Conservation (phyloP, 2,113 vertebrate species). For the Neodon shergylaensis region DNA sequence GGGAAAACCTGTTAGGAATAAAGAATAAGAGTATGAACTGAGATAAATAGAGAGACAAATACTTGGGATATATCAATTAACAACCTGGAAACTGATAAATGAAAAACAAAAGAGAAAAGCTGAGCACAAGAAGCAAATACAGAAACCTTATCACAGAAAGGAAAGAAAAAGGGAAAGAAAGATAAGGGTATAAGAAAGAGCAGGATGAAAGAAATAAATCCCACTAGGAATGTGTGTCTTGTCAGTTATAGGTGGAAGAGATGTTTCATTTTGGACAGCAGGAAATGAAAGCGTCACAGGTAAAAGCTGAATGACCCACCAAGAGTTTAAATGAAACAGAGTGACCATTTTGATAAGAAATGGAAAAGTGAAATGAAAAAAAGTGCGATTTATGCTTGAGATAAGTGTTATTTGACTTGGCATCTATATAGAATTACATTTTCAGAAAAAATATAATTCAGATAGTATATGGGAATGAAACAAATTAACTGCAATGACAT, state of each 20-base stretch:
- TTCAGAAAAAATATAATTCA: slow-evolving; percentile 40
- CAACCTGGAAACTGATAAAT: slow-evolving; percentile 22
- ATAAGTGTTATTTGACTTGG: slow-evolving; percentile 28
- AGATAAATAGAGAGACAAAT: neutral
- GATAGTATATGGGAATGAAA: neutral
- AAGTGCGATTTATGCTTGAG: slow-evolving; percentile 55
- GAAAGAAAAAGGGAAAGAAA: slow-evolving; percentile 41
- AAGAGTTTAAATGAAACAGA: slow-evolving; percentile 62
- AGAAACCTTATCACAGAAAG: slow-evolving; percentile 4
- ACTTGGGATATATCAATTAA: neutral
- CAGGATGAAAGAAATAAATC: slow-evolving; percentile 76
- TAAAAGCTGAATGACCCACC: slow-evolving; percentile 61
- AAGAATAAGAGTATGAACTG: neutral
- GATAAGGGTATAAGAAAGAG: slow-evolving; percentile 44
- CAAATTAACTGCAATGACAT: neutral
- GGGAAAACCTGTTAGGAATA: neutral
- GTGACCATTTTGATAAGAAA: slow-evolving; percentile 66
- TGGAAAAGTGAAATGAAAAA: slow-evolving; percentile 50
- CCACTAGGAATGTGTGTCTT: slow-evolving; percentile 64
- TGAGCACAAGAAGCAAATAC: slow-evolving; percentile 21
- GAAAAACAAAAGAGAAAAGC: neutral
- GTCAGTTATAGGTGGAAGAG: slow-evolving; percentile 70
- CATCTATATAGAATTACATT: neutral
- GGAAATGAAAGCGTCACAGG: slow-evolving; percentile 70
- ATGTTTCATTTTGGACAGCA: slow-evolving; percentile 75